Base-by-base conservation (phyloP, 2,888 invertebrate species). In the Drosophila barbarae region DNA sequence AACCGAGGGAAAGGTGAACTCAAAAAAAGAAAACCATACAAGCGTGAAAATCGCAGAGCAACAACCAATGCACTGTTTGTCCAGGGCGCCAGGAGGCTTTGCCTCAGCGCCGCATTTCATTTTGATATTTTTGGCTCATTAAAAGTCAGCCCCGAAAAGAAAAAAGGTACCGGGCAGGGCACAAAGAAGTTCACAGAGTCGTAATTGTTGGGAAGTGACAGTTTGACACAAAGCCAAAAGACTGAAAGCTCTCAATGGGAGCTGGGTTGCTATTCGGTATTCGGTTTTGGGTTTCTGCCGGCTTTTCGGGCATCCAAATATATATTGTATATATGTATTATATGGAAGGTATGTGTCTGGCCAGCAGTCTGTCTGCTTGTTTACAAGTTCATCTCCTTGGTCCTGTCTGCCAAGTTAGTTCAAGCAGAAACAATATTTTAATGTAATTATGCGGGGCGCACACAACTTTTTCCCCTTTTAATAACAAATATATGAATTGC, bases 1-100 rank as follows among this genome's bases (percentile, higher is more conserved):
- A 10, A 21, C 30, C 13, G n/a, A 23, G 8, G 36, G n/a, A 36
- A 30, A 23, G 38, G 10, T 12, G 15, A 5, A 9, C 42, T 21
- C 30, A n/a, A 58, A 42, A 47, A 44, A 60, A 26, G 26, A 42
- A 52, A 41, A 18, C 61, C 66, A 71, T 73, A 69, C 72, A 74
- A 82, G 79, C 79, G 76, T 83, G 69, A 83, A 77, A 72, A 80
- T 73, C 76, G 73, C 74, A 59, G 67, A 30, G 30, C 70, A 65
- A 47, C 71, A 70, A 56, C 50, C 47, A 52, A 61, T 61, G 61
- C 67, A 67, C 50, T 67, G 49, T 66, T 67, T 47, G 52, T 42
- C 53, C 42, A 36, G 6, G 46, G 18, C 36, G 23, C 30, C 44
- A 18, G 9, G 13, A 51, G 52, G 51, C 15, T 51, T 32, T 36